Base-by-base conservation (phyloP, 2,113 vertebrate species). In the Embiotoca jacksoni region DNA sequence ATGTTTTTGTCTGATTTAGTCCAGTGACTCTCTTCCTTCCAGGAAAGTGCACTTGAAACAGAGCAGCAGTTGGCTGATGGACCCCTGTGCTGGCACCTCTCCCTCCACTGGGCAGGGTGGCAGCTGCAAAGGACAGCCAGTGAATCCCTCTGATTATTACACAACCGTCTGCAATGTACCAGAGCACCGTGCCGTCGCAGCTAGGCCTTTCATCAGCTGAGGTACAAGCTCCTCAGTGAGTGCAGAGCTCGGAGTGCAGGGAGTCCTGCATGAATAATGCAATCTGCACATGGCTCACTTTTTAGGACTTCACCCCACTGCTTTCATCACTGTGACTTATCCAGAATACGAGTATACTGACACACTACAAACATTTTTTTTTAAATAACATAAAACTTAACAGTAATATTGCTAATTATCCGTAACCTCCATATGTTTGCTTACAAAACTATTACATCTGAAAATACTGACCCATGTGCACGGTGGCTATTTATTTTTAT, bases 121-220 rank as follows among this genome's bases (percentile, higher is more conserved):
- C 91, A 91, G 90, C 91, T 91, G 91, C 81, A 80, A 67, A 84
- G 89, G 79, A 79, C 81, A 78, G 84, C 78, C 75, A 72, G 75
- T 58, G 72, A 81, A 84, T 82, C 86, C 86, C 86, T 92, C 87
- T 84, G 89, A 90, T 87, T 83, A 89, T 91, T 90, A 86, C 83
- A 85, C 83, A 84, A 90, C 81, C 59, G 30, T 74, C 80, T 83
- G 81, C 82, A 73, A n/a, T 73, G 74, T 81, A 80, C 44, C 86
- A 75, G 77, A 75, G 78, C 86, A 58, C 54, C 46, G 60, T 54
- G 59, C 70, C 73, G 53, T 85, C 83, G 82, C 49, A 83, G 85
- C 68, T 14, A 41, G 75, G 69, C 81, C 81, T 91, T 93, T 94
- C 82, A 91, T 92, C 89, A 88, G 80, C 83, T 60, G 84, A 78